Conservation (phyloP, 2,888 invertebrate genomes). For the Meteorus cinctellus region DNA sequence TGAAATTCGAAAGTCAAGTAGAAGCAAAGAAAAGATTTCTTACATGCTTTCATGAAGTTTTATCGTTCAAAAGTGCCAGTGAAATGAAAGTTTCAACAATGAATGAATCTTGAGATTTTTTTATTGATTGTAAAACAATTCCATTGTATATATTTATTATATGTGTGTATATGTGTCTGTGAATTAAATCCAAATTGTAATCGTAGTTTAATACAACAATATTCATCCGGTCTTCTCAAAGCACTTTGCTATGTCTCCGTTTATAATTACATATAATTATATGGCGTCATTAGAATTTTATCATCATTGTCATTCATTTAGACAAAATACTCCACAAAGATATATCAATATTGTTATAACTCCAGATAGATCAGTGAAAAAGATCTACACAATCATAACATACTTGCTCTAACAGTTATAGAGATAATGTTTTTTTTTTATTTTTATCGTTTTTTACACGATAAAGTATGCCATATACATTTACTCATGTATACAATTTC, state of each 20-base stretch:
- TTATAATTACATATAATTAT: neutral
- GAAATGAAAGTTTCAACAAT: too few relatives aligned
- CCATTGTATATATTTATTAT: too few relatives aligned
- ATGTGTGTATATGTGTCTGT: too few relatives aligned
- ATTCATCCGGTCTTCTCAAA: neutral
- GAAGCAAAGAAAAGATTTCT: too few relatives aligned
- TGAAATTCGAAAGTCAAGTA: too few relatives aligned
- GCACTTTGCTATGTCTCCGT: neutral
- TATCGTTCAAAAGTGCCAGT: too few relatives aligned
- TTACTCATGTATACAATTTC: neutral
- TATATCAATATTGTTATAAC: neutral
- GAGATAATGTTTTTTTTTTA: constrained; percentile 19
- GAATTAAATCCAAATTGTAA: too few relatives aligned
- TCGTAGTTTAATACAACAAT: neutral
- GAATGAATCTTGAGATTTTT: too few relatives aligned
- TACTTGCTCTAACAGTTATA: neutral
- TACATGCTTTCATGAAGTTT: too few relatives aligned
- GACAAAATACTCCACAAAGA: neutral
- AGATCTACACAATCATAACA: neutral
- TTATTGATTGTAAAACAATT: too few relatives aligned
- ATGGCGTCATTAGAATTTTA: neutral
- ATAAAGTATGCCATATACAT: constrained; percentile 10
- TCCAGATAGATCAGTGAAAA: neutral
- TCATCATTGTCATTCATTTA: neutral
- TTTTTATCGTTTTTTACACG: too few relatives aligned